Percentiles rank a stretch among this genome's conserved stretches.
phyloP scores from a whole-genome alignment of 2,113 vertebrate species.

The Antechinus flavipes region DNA sequence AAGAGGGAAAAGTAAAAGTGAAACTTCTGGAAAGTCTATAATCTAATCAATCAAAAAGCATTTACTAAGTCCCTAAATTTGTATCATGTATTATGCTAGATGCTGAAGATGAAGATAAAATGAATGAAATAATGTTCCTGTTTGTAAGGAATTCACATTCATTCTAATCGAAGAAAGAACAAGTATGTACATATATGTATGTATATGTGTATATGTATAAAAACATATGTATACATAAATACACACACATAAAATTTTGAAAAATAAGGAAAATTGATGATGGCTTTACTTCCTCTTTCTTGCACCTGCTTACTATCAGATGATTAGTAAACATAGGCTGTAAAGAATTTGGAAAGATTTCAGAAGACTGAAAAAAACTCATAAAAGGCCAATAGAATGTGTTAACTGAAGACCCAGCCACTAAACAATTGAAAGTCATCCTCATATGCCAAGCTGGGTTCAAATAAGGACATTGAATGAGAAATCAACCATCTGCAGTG shows the following conservation, averaged over 20 bases:
- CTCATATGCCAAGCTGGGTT: background rate
- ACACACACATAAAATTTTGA: background rate
- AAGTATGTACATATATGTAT: no score
- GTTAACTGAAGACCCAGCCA: background rate
- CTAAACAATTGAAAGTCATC: background rate
- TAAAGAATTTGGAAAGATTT: constrained; percentile 25
- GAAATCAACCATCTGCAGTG: background rate
- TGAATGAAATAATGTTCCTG: background rate
- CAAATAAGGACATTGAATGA: background rate
- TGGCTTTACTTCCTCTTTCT: background rate
- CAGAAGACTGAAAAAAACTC: background rate
- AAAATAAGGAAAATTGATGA: background rate
- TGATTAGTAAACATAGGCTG: background rate
- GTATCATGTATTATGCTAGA: background rate
- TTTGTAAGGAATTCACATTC: background rate
- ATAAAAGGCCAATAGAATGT: background rate
- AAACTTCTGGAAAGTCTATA: background rate
- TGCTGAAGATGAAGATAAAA: background rate
- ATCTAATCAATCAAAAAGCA: background rate
- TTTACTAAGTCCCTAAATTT: background rate
- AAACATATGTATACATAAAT: background rate
- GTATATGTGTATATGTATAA: background rate
- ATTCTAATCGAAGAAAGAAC: background rate
- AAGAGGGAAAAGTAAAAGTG: background rate
- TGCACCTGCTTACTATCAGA: constrained; percentile 28